phyloP scores from a whole-genome alignment of 2,113 vertebrate genomes.

The Cottus gobio region DNA sequence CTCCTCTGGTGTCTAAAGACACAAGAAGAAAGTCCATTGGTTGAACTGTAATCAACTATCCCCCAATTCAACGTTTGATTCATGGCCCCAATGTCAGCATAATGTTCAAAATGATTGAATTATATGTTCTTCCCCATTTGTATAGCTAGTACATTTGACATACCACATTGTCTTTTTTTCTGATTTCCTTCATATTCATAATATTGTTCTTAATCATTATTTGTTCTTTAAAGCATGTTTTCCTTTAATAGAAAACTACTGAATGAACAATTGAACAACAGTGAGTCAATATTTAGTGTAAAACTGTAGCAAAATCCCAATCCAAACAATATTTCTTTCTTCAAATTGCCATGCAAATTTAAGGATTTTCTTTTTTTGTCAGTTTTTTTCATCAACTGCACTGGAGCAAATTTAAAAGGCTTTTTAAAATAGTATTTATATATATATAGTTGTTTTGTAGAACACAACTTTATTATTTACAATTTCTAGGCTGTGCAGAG shows the following conservation, averaged over 20 bases:
- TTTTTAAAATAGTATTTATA: neutral
- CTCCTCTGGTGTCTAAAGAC: conserved; percentile 75
- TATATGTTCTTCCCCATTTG: neutral
- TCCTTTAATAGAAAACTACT: neutral
- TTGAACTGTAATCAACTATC: neutral
- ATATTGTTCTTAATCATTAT: neutral
- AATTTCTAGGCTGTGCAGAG: too few relatives aligned
- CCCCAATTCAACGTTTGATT: neutral
- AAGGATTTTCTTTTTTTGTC: neutral
- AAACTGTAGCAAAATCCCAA: neutral
- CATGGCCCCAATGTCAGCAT: too few relatives aligned
- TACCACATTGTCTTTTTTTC: neutral
- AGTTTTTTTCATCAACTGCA: neutral
- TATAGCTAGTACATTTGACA: neutral
- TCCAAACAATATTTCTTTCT: neutral
- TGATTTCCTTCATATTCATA: neutral
- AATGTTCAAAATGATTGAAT: neutral
- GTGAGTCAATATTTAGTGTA: neutral
- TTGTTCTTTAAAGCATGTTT: neutral
- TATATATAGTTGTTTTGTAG: too few relatives aligned
- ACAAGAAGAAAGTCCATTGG: neutral
- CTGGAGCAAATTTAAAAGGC: neutral
- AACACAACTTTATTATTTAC: neutral
- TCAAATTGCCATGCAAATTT: neutral
- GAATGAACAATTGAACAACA: neutral